Evolutionary conservation across 2,888 invertebrate genomes (phyloP).

Genomic region (Serripes groenlandicus): DNA sequence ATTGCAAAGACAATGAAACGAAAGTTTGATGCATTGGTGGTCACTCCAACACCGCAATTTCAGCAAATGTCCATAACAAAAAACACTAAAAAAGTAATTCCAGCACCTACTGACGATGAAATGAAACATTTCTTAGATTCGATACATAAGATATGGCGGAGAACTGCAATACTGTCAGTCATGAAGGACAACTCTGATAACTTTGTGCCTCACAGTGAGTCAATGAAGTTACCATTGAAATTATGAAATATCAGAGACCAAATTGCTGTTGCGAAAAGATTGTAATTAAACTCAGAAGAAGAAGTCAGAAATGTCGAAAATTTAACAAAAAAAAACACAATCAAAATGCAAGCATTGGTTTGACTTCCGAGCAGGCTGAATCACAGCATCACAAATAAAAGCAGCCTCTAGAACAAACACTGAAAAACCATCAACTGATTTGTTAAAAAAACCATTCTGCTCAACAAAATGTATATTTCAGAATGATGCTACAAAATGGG

Average conservation of each 20-base stretch:
- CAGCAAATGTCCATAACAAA: too few species aligned
- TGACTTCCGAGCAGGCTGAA: conserved; percentile 36
- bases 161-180: conserved; percentile 26
- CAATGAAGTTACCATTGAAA: conserved; percentile 16
- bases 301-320: conserved; percentile 23
- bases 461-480: conserved; percentile 18
- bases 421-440: conserved; percentile 21
- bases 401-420: conserved; percentile 30
- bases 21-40: conserved; percentile 91
- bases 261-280: not conserved
- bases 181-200: conserved; percentile 9
- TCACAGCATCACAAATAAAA: conserved; percentile 47
- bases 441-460: conserved; percentile 54
- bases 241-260: conserved; percentile 12
- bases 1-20: conserved; percentile 85
- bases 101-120: too few species aligned
- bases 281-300: conserved; percentile 10
- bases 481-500: conserved; percentile 55
- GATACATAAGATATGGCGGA: too few species aligned
- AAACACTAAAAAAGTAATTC: too few species aligned
- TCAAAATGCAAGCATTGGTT: conserved; percentile 30
- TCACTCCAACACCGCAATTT: too few species aligned
- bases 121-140: too few species aligned
- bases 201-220: conserved; percentile 17
- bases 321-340: conserved; percentile 5